Evolutionary conservation across 2,113 vertebrate species (phyloP), one percentile per base, ranked within the genome.

Genomic region (Lycocorax pyrrhopterus): DNA sequence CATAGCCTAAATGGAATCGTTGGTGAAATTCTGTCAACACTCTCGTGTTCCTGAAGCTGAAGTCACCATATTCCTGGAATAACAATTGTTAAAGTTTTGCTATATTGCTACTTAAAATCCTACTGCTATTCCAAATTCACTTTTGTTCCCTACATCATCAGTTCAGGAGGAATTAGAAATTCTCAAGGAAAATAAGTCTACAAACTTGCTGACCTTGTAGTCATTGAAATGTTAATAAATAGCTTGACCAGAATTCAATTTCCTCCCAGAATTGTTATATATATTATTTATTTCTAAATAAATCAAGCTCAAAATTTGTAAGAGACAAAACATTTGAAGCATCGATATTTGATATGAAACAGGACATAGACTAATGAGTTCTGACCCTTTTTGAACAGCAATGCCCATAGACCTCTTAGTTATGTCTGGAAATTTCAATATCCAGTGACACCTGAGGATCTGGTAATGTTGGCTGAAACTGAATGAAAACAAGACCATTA

Each of bases 1-100:
- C 49, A 12, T 35, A 44, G 14, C 29, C 22, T 41, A 35, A 51
- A 55, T 29, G 33, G 29, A 67, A 75, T 26, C 0, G 0, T 3
- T 77, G 37, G 26, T 75, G 59, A 87, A 84, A 62, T 63, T 76
- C 52, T 29, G n/a, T 27, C 26, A 68, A 16, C 29, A 29, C 7
- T 71, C 2, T 16, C 44, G 6, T 1, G 1, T n/a, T 71, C 16
- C 29, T 68, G 58, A 62, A 66, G 21, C n/a, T 67, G 32, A 49
- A 79, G 25, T 59, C 33, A 64, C 5, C 12, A 8, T 35, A 53
- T 46, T 73, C 19, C 33, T 73, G 39, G 21, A 37, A 43, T 18
- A 72, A 37, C 4, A 47, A 47, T 23, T 91, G 12, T 75, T 84
- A 44, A 63, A 69, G 9, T 8, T 56, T 73, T 56, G 7, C 23